Evolutionary conservation across 2,797 vertebrate species (phyloP).

Genomic region (Molossus molossus): DNA sequence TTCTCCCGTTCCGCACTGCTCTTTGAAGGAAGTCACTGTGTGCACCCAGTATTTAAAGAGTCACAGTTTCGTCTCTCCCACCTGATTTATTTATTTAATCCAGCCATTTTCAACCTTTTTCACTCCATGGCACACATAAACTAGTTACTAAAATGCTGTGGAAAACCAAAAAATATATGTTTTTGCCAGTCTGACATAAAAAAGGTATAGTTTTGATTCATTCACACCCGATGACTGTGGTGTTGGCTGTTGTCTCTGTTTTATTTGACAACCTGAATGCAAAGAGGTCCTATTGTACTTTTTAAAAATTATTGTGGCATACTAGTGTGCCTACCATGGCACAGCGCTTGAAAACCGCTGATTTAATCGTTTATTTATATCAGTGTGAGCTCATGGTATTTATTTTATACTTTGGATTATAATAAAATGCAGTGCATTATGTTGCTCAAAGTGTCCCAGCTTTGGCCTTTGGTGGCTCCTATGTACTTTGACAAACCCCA

Average conservation of each 20-base stretch:
- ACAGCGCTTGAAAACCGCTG: neutral
- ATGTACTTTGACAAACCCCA: neutral
- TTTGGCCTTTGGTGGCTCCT: neutral
- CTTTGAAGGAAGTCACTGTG: neutral
- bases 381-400: neutral
- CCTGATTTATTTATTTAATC: neutral
- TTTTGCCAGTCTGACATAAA: neutral
- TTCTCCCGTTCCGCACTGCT: neutral
- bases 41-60: neutral
- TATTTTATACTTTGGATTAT: neutral
- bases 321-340: neutral
- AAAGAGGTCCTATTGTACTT: neutral
- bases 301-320: neutral
- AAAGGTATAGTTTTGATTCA: neutral
- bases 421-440: neutral
- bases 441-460: neutral
- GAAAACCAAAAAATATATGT: neutral
- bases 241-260: neutral
- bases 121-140: neutral
- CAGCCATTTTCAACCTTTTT: neutral
- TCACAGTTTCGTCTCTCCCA: neutral
- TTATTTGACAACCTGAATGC: neutral
- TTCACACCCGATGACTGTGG: neutral
- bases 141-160: neutral
- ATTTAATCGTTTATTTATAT: neutral